Evolutionary conservation across 1,140 invertebrate genomes (phyloP).

Genomic region (Drosophila arawakana): DNA sequence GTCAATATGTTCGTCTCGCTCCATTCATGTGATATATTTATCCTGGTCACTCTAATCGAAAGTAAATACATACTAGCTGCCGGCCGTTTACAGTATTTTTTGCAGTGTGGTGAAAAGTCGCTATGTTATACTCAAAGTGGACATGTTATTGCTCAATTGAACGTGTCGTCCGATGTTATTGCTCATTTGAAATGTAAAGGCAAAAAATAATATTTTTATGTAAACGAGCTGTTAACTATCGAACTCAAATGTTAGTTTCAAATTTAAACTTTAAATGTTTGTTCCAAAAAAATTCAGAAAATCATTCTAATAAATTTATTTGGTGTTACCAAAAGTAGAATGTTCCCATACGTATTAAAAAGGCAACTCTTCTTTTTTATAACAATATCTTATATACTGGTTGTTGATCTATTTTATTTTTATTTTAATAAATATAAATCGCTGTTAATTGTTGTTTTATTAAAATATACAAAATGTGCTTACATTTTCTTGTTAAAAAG

Average conservation of each 20-base stretch:
- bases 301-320: too few species aligned
- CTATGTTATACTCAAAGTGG: constrained; percentile 37
- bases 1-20: constrained; percentile 41
- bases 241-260: neutral
- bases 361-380: too few species aligned
- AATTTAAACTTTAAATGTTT: too few species aligned
- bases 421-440: too few species aligned
- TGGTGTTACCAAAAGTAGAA: too few species aligned
- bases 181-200: constrained; percentile 6
- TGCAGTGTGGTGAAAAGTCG: constrained; percentile 24
- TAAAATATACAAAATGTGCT: too few species aligned
- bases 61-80: constrained; percentile 14
- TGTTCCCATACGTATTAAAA: too few species aligned
- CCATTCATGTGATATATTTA: constrained; percentile 11
- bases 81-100: constrained; percentile 32
- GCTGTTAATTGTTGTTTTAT: too few species aligned
- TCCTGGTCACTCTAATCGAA: constrained; percentile 30
- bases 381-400: too few species aligned
- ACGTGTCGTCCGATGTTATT: constrained; percentile 18
- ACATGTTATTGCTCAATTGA: constrained; percentile 29
- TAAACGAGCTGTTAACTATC: neutral
- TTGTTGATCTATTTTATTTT: too few species aligned
- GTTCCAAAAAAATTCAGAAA: too few species aligned
- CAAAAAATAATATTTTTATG: neutral
- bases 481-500: too few species aligned